Percentiles rank a stretch among this genome's conserved stretches.
phyloP scores from a whole-genome alignment of 2,113 vertebrate genomes.

The Podilymbus podiceps region DNA sequence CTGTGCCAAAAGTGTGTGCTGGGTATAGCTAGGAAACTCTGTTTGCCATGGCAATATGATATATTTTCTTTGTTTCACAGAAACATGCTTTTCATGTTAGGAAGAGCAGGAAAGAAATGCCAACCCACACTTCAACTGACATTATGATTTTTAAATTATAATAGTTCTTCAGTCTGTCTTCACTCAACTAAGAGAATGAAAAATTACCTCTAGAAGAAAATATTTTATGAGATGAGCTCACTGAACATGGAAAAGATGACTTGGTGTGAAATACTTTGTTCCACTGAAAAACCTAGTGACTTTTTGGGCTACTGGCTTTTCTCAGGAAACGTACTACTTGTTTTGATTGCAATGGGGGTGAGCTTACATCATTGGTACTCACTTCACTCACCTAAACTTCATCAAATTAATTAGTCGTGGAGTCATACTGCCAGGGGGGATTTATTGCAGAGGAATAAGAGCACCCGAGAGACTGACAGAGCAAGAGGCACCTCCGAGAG shows the following conservation, averaged over 20 bases:
- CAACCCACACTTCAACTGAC: background rate
- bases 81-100: background rate
- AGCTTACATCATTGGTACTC: background rate
- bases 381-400: background rate
- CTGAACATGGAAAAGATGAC: background rate
- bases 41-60: background rate
- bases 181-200: background rate
- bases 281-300: background rate
- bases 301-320: background rate
- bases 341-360: background rate
- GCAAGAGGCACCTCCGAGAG: rapidly evolving
- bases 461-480: background rate
- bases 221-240: background rate
- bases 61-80: background rate
- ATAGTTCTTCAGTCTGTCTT: background rate
- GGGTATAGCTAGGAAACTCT: background rate
- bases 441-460: background rate
- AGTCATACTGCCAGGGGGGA: background rate
- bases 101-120: background rate
- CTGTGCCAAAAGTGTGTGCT: background rate
- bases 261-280: background rate
- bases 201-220: background rate
- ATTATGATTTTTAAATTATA: background rate
- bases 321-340: background rate
- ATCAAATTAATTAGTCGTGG: background rate